A percentile compares a stretch with the other conserved stretches of the same genome.
Evolutionary conservation across 1,140 invertebrate genomes (phyloP).

Genomic region (Psix sp.): DNA sequence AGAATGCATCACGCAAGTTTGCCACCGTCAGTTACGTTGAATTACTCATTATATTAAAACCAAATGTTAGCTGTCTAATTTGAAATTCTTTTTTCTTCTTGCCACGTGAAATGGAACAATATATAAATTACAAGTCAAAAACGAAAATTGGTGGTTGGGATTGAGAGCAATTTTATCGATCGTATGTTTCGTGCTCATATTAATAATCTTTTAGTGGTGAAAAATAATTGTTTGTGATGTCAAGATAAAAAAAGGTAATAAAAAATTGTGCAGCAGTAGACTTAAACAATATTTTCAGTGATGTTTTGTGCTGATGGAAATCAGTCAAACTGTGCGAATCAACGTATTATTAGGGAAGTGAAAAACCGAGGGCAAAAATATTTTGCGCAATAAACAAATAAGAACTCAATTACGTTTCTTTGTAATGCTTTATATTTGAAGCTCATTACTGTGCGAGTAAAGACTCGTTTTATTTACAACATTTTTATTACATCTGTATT

Average conservation of each 20-base stretch:
- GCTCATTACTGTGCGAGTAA: too few relatives aligned
- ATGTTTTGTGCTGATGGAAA: too few relatives aligned
- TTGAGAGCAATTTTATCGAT: slow-evolving; percentile 38
- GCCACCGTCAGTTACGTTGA: slow-evolving; percentile 35
- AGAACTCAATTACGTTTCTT: too few relatives aligned
- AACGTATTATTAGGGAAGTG: too few relatives aligned
- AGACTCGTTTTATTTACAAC: too few relatives aligned
- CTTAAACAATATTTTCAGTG: too few relatives aligned
- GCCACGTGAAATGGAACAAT: slow-evolving; percentile 27
- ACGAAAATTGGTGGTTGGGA: slow-evolving; percentile 24
- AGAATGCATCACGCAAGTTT: slow-evolving; percentile 54
- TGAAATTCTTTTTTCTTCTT: slow-evolving; percentile 16
- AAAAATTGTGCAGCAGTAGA: too few relatives aligned
- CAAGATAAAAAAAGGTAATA: not conserved
- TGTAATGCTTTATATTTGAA: too few relatives aligned
- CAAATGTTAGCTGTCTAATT: slow-evolving; percentile 43
- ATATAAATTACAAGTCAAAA: slow-evolving; percentile 41
- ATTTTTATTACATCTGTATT: too few relatives aligned
- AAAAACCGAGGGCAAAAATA: too few relatives aligned
- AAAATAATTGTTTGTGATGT: slow-evolving; percentile 21
- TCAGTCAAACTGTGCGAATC: too few relatives aligned
- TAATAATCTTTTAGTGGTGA: slow-evolving; percentile 27
- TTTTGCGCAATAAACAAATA: too few relatives aligned
- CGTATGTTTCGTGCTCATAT: slow-evolving; percentile 31
- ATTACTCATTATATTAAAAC: slow-evolving; percentile 55